Evolutionary conservation across 2,888 invertebrate genomes (phyloP).

Genomic region (Phengaris alcon): DNA sequence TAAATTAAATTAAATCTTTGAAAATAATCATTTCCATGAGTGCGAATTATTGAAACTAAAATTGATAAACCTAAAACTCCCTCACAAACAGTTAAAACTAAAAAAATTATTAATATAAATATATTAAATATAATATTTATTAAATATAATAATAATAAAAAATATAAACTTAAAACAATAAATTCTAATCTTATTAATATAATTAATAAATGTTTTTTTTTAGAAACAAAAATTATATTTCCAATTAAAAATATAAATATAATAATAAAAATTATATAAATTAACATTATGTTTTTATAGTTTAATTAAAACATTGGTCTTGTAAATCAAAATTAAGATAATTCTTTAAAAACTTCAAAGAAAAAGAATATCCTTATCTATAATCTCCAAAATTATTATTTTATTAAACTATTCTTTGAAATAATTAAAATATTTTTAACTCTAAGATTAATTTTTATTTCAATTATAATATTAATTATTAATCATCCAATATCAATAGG

Average conservation of each 20-base stretch:
- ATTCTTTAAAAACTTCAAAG: slow-evolving; percentile 81
- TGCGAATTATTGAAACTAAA: slow-evolving; percentile 81
- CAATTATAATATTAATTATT: slow-evolving; percentile 53
- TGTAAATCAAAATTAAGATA: slow-evolving; percentile 82
- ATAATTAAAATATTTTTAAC: slow-evolving; percentile 60
- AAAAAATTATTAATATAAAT: slow-evolving; percentile 81
- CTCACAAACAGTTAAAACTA: slow-evolving; percentile 82
- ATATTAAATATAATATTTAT: slow-evolving; percentile 65
- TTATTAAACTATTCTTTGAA: slow-evolving; percentile 82
- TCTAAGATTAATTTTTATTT: slow-evolving; percentile 56
- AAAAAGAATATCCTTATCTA: slow-evolving; percentile 77
- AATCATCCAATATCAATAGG: slow-evolving; percentile 78
- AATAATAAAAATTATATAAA: slow-evolving; percentile 58
- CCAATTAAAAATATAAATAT: slow-evolving; percentile 73
- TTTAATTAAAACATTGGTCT: slow-evolving; percentile 84
- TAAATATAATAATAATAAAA: slow-evolving; percentile 70
- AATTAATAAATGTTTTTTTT: slow-evolving; percentile 80
- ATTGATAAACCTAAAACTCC: slow-evolving; percentile 81
- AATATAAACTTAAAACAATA: slow-evolving; percentile 79
- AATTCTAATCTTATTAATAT: slow-evolving; percentile 81
- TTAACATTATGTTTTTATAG: slow-evolving; percentile 73
- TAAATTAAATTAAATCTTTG: slow-evolving; percentile 74
- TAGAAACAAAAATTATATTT: slow-evolving; percentile 74
- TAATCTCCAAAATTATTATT: slow-evolving; percentile 86
- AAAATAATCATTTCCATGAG: slow-evolving; percentile 82